Evolutionary conservation across 2,888 invertebrate genomes (phyloP).

Genomic region (Dinocampus coccinellae): DNA sequence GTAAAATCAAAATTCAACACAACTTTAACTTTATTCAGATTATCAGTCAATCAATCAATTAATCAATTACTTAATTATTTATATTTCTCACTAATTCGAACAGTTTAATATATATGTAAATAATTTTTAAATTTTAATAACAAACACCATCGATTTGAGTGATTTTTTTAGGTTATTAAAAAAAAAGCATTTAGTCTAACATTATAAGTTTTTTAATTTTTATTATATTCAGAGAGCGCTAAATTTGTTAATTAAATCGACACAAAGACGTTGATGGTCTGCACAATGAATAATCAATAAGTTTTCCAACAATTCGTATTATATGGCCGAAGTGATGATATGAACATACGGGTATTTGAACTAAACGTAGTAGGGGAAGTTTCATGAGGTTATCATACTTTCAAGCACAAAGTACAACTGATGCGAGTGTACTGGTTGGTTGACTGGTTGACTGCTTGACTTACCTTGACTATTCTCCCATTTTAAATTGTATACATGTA

Average conservation of each 20-base stretch:
- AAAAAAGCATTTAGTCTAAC: background rate
- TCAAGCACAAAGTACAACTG: conserved; percentile 65
- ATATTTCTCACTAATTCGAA: too few species aligned
- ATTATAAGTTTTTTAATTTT: background rate
- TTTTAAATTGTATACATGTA: background rate
- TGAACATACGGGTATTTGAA: conserved; percentile 23
- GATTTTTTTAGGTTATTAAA: too few species aligned
- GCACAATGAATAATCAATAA: conserved; percentile 16
- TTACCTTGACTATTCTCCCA: background rate
- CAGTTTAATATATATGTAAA: too few species aligned
- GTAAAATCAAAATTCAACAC: conserved; percentile 49
- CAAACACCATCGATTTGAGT: too few species aligned
- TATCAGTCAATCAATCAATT: too few species aligned
- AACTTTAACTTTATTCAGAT: too few species aligned
- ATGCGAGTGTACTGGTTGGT: conserved; percentile 59
- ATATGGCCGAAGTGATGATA: conserved; percentile 28
- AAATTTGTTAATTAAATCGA: conserved; percentile 5
- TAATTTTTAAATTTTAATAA: too few species aligned
- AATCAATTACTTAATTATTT: too few species aligned
- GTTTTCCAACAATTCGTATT: conserved; percentile 35
- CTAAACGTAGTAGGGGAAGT: conserved; percentile 39
- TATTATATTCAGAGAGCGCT: background rate
- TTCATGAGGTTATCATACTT: conserved; percentile 63
- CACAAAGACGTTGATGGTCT: background rate
- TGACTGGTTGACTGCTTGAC: too few species aligned